phyloP scores from a whole-genome alignment of 2,888 invertebrate species.

The Parnassius glacialis region DNA sequence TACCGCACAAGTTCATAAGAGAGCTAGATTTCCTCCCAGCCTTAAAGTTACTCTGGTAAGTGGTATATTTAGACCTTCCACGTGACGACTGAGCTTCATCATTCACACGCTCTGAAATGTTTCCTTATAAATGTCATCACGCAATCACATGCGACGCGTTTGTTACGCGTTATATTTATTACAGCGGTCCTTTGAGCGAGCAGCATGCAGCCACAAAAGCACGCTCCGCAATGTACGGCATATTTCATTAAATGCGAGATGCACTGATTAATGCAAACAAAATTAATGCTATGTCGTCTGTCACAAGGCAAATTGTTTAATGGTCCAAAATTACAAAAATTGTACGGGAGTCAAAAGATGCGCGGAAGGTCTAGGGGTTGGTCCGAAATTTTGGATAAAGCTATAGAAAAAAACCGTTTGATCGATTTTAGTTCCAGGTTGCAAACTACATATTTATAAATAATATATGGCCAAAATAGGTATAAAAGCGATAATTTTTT shows the following conservation, averaged over 20 bases:
- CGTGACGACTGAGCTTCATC: constrained; percentile 89
- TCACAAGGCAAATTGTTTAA: constrained; percentile 34
- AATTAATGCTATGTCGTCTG: constrained; percentile 51
- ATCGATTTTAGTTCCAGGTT: constrained; percentile 44
- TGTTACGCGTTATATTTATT: constrained; percentile 23
- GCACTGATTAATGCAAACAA: constrained; percentile 52
- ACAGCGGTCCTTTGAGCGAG: constrained; percentile 18
- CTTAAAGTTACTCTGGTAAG: constrained; percentile 93
- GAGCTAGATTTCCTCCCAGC: constrained; percentile 94
- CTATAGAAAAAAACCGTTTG: constrained; percentile 50
- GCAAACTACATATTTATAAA: constrained; percentile 54
- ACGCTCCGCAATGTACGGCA: constrained; percentile 36
- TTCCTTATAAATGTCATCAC: constrained; percentile 69
- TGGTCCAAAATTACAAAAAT: constrained; percentile 33
- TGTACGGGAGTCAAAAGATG: constrained; percentile 57
- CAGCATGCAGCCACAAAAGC: constrained; percentile 61
- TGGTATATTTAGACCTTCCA: constrained; percentile 91
- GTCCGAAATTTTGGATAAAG: constrained; percentile 58
- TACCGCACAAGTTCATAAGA: constrained; percentile 97
- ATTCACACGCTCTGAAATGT: constrained; percentile 92
- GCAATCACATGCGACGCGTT: constrained; percentile 55
- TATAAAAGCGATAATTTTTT: constrained; percentile 60
- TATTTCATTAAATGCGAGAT: constrained; percentile 15
- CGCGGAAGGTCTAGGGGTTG: constrained; percentile 73
- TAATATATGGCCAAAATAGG: constrained; percentile 52